Evolutionary conservation across 2,888 invertebrate genomes (phyloP), one percentile per base, ranked within the genome.

Genomic region (Ectemnius cavifrons): DNA sequence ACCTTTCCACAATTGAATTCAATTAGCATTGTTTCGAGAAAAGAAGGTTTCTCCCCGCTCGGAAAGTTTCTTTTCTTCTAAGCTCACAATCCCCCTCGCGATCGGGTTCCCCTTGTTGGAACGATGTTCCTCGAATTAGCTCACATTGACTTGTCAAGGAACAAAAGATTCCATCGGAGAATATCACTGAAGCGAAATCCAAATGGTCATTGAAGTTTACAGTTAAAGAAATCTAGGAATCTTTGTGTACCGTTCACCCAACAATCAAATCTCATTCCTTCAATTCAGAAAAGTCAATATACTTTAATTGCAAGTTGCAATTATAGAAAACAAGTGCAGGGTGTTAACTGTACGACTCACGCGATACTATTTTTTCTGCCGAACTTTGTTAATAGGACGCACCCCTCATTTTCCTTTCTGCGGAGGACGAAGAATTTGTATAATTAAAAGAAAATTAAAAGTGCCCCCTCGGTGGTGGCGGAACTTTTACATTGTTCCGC

Each of bases 371-470:
- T 37, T 37, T 8, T 11, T 37, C 37, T 37, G 8, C 8, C 8
- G 2, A 37, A 37, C 8, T 37, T 37, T 11, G 37, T 4, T 37
- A 37, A 37, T 37, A 37, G 37, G 37, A 0, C 37, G 37, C 1
- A 37, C 11, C 37, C 37, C 8, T 2, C 37, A 4, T 37, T 37
- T 23, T 37, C 37, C 37, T 37, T 37, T 37, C 37, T 11, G 11
- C 37, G 37, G 11, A 37, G 37, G 68, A 64, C 74, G 80, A 82
- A 78, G 78, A 84, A 84, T 80, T 68, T 75, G 61, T 63, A 76
- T 82, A 83, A 84, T 84, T 84, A 83, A 83, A 84, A 77, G 83
- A 78, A 82, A 83, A 84, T 82, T 82, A 79, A 84, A 83, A 84
- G 73, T 79, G 70, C 72, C 80, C 73, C 61, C 71, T 77, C 75